These are phyloP conservation scores for Rousettus madagascariensis DNA, from an alignment of 2,797 vertebrate genomes.

Conservation along the genomic window DNA sequence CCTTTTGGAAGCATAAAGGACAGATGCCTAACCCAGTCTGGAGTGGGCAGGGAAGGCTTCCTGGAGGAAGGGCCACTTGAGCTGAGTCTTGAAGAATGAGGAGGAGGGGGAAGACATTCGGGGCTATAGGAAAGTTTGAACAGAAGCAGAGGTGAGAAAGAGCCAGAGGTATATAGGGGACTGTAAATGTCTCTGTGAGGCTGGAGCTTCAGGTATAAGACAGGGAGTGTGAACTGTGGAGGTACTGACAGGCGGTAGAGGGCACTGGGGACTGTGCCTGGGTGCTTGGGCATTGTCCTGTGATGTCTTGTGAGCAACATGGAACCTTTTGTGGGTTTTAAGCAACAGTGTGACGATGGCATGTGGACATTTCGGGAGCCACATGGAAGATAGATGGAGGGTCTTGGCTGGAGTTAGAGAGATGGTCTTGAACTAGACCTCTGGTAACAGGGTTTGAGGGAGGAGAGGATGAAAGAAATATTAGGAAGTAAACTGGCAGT, in stretches of 20 bases:
- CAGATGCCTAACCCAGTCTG: neutral
- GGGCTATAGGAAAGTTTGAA: neutral
- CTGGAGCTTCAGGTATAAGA: neutral
- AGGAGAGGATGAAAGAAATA: neutral
- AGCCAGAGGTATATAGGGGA: neutral
- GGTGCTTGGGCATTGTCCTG: neutral
- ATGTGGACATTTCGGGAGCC: neutral
- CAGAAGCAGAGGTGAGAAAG: slow-evolving; percentile 26
- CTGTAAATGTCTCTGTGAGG: neutral
- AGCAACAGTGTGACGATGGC: neutral
- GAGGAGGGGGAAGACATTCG: neutral
- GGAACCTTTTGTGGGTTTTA: neutral
- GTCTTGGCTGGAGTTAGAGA: neutral
- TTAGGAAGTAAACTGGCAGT: neutral
- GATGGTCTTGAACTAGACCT: neutral
- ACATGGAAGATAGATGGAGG: too few relatives aligned
- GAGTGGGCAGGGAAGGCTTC: neutral
- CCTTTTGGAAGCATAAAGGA: neutral
- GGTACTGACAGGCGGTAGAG: neutral
- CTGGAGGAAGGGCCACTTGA: neutral
- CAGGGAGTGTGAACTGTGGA: neutral
- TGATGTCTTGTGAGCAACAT: neutral
- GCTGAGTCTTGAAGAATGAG: neutral
- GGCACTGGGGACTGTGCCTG: neutral
- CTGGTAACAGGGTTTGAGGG: neutral